Evolutionary conservation across 2,888 invertebrate species (phyloP).

Genomic region (Morpho deidamia): DNA sequence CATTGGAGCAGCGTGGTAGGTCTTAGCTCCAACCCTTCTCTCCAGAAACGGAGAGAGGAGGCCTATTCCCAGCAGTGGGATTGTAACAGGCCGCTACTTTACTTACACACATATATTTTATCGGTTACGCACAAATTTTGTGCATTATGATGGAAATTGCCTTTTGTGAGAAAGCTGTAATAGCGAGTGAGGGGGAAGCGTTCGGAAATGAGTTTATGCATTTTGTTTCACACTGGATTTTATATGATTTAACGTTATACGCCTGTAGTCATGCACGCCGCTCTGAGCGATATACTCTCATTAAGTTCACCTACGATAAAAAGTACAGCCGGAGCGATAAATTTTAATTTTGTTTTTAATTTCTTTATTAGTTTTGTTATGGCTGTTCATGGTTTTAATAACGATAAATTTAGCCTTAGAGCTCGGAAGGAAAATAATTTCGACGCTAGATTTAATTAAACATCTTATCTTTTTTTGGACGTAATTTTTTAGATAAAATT

Average conservation of each 20-base stretch:
- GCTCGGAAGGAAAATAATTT: neutral
- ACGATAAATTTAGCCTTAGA: neutral
- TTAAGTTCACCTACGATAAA: constrained; percentile 20
- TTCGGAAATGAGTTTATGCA: constrained; percentile 62
- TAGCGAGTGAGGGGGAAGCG: constrained; percentile 41
- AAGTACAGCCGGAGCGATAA: constrained; percentile 14
- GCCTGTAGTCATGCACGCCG: constrained; percentile 15
- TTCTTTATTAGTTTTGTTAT: constrained; percentile 11
- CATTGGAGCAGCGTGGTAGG: too few species aligned
- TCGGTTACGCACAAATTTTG: constrained; percentile 29
- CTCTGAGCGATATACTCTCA: constrained; percentile 20
- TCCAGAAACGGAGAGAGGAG: too few species aligned
- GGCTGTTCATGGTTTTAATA: neutral
- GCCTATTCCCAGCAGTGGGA: too few species aligned
- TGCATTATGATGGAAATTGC: constrained; percentile 64
- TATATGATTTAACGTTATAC: constrained; percentile 61
- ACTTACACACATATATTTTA: neutral
- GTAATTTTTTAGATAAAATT: neutral
- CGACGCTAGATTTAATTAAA: neutral
- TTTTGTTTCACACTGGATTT: constrained; percentile 58
- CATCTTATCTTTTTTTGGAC: neutral
- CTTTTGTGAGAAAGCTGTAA: constrained; percentile 57
- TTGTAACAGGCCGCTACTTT: too few species aligned
- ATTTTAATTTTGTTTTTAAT: constrained; percentile 19
- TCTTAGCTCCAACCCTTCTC: too few species aligned